Base-by-base conservation (phyloP, 2,797 vertebrate genomes). In the Sebastes nivosus region DNA sequence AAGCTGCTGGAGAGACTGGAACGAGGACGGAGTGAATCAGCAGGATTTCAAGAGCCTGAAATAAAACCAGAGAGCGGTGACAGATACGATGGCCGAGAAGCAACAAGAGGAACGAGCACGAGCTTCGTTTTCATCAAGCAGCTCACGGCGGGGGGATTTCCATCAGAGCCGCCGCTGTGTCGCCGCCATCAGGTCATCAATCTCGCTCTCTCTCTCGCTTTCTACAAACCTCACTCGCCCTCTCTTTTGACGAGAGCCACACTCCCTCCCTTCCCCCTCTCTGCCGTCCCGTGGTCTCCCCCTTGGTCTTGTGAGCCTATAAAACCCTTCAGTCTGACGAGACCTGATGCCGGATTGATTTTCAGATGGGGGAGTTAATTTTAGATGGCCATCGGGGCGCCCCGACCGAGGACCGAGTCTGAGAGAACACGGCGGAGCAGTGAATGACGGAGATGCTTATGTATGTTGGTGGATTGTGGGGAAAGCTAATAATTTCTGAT, bases 281-380 rank as follows among this genome's bases (percentile, higher is more conserved):
- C 64, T 29, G 42, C 14, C 2, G 0, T 3, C 30, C 58, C 1
- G 0, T 27, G 22, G n/a, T 57, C 68, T 34, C 34, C 16, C 50
- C 14, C 18, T 0, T 3, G 16, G 29, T 9, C n/a, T 0, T 6
- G 36, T 1, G 42, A n/a, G 7, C 42, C 27, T 32, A 4, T 77
- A 30, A 72, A 80, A 20, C 58, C 80, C 81, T 58, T 79, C 83
- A 79, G 72, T 2, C 50, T 81, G 85, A 86, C 55, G 75, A 87
- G 77, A 77, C 55, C 68, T 74, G 88, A 80, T 70, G 70, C 79
- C 18, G 60, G 81, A 92, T 87, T 82, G 82, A 92, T 92, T 89
- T 85, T 76, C 69, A 84, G 78, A 83, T 5, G 66, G 64, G 74
- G 67, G 38, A 77, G 87, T 81, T 90, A 27, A 90, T 90, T 87